phyloP scores from a whole-genome alignment of 1,140 invertebrate species.

The Campoletis sonorensis region DNA sequence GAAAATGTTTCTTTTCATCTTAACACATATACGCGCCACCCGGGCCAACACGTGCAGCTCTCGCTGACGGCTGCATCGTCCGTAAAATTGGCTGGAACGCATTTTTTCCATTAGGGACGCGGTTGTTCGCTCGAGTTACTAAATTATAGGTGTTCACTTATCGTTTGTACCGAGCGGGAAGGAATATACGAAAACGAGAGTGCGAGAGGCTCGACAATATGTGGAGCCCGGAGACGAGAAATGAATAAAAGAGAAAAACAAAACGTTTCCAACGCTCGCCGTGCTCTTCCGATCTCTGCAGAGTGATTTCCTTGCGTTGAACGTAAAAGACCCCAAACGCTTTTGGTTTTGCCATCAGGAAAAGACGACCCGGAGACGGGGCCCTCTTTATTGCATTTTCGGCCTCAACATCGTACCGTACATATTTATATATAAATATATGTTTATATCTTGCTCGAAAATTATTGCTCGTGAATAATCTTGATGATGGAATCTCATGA shows the following conservation, averaged over 20 bases:
- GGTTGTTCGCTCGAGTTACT: conserved; percentile 60
- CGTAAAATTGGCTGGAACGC: conserved; percentile 69
- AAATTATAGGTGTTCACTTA: conserved; percentile 71
- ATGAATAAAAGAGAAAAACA: background rate
- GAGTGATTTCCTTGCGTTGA: background rate
- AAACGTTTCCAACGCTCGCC: background rate
- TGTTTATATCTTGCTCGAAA: conserved; percentile 7
- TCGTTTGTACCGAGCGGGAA: conserved; percentile 60
- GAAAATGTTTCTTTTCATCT: background rate
- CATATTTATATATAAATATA: background rate
- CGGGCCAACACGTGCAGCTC: background rate
- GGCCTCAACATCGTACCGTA: background rate
- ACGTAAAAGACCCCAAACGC: background rate
- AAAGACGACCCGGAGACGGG: background rate
- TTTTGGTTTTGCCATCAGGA: background rate
- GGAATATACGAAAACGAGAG: conserved; percentile 52
- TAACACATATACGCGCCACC: no score
- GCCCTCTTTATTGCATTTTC: conserved; percentile 28
- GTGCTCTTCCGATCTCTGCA: background rate
- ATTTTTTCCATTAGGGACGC: conserved; percentile 69
- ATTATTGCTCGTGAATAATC: conserved; percentile 40
- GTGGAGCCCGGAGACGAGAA: background rate
- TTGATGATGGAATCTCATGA: background rate
- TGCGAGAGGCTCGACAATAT: background rate
- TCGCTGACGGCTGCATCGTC: conserved; percentile 50